Conservation (phyloP, 2,113 vertebrate genomes). For the Suncus etruscus region DNA sequence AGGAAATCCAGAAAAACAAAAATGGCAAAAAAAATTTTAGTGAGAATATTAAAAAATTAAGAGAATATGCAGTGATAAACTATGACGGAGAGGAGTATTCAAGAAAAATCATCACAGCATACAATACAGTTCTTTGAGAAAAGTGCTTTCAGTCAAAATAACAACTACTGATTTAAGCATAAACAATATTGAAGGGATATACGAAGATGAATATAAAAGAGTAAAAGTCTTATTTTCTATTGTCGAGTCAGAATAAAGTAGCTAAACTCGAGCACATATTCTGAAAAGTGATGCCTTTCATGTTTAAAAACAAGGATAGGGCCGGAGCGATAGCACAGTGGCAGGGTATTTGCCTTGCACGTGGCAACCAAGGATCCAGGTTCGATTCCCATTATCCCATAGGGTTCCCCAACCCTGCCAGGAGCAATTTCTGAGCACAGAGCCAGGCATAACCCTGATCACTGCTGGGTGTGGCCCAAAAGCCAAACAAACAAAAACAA, state of each 20-base stretch:
- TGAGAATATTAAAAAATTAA: conserved; percentile 7
- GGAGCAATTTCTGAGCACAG: too few species aligned
- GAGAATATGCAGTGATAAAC: not conserved
- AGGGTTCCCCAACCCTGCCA: too few species aligned
- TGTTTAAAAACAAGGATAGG: not conserved
- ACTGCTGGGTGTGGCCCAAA: too few species aligned
- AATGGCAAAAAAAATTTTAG: not conserved
- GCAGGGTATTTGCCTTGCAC: too few species aligned
- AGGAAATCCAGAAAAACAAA: not conserved
- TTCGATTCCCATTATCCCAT: too few species aligned
- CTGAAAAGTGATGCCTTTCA: not conserved
- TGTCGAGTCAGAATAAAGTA: not conserved
- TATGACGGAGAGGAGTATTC: not conserved
- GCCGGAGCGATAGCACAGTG: too few species aligned
- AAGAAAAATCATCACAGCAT: not conserved
- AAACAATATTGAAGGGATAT: not conserved
- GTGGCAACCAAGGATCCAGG: too few species aligned
- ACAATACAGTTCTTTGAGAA: not conserved
- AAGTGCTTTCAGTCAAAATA: not conserved
- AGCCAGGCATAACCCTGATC: too few species aligned
- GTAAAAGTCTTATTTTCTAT: not conserved
- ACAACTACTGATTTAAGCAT: not conserved
- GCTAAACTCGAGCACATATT: not conserved
- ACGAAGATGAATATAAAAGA: not conserved
- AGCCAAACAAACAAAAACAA: too few species aligned